A percentile compares a stretch with the other conserved stretches of the same genome.
Evolutionary conservation across 2,888 invertebrate genomes (phyloP).

Genomic region (Catocala sponsa): DNA sequence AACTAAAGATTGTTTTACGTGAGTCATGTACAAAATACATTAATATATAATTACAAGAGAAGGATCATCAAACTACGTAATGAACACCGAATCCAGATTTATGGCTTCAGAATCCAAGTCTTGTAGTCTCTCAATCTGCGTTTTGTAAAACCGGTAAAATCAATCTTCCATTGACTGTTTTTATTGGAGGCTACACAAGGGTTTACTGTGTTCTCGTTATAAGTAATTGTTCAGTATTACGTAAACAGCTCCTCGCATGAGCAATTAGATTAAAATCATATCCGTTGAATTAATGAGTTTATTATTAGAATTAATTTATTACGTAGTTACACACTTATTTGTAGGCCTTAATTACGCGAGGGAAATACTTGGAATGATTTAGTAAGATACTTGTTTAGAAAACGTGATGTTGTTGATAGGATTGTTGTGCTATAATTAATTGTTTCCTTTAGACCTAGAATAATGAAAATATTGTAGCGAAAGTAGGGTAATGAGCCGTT

Average conservation of each 20-base stretch:
- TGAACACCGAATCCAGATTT: no score
- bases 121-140: no score
- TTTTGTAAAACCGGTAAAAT: no score
- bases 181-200: neutral
- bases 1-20: no score
- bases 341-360: constrained; percentile 21
- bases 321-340: constrained; percentile 19
- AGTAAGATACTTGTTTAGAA: constrained; percentile 31
- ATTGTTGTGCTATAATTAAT: constrained; percentile 18
- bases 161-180: no score
- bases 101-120: no score
- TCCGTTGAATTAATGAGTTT: constrained; percentile 58
- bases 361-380: constrained; percentile 28
- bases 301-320: constrained; percentile 38
- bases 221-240: constrained; percentile 19
- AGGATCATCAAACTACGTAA: no score
- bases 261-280: constrained; percentile 55
- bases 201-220: neutral
- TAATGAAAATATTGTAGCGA: neutral
- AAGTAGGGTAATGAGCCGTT: neutral
- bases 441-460: constrained; percentile 31
- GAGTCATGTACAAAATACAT: no score
- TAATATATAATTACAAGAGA: no score
- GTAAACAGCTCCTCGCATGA: constrained; percentile 29
- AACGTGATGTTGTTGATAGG: constrained; percentile 20